Evolutionary conservation across 1,140 invertebrate species (phyloP).

Genomic region (Chironomus striatipennis): DNA sequence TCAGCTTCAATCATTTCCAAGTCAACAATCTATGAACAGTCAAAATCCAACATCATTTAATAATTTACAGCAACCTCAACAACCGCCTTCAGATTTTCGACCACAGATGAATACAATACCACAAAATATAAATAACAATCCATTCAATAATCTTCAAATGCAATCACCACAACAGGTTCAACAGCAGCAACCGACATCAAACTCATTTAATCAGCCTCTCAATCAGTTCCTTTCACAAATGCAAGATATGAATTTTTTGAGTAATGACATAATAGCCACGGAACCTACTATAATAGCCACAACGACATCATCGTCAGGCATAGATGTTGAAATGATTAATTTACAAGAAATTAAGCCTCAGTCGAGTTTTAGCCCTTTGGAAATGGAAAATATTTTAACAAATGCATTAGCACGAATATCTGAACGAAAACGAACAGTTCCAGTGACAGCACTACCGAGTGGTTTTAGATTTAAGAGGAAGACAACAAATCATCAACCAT

Average conservation of each 20-base stretch:
- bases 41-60: not conserved
- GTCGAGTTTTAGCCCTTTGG: not conserved
- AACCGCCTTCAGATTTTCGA: not conserved
- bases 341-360: not conserved
- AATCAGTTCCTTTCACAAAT: not conserved
- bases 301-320: not conserved
- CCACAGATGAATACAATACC: not conserved
- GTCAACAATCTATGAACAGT: too few relatives aligned
- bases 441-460: too few relatives aligned
- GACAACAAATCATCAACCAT: too few relatives aligned
- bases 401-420: not conserved
- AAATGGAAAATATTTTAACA: not conserved
- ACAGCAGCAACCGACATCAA: not conserved
- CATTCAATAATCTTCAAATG: not conserved
- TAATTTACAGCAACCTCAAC: not conserved
- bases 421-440: not conserved
- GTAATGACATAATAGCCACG: not conserved
- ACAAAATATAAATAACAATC: constrained; percentile 4
- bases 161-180: not conserved
- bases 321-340: not conserved
- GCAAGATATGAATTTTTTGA: not conserved
- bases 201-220: not conserved
- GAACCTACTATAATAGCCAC: not conserved
- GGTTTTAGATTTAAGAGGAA: too few relatives aligned
- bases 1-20: too few relatives aligned